Conservation (phyloP, 2,888 invertebrate species). For the Catocala fraxini region DNA sequence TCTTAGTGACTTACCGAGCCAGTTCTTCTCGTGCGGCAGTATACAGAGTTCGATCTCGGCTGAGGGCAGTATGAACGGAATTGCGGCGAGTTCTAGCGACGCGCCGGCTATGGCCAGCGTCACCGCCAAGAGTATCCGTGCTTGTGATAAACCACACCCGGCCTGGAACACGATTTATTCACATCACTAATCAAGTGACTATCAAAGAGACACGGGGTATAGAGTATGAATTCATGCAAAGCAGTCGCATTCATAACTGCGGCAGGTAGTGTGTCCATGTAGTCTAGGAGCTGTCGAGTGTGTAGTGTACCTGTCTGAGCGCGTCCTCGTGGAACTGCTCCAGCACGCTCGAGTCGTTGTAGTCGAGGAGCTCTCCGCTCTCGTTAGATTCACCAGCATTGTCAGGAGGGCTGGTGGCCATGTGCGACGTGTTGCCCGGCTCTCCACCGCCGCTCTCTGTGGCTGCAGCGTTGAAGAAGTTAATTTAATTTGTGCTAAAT, state of each 20-base stretch:
- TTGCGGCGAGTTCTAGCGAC: slow-evolving; percentile 90
- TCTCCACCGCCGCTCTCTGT: slow-evolving; percentile 79
- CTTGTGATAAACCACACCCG: slow-evolving; percentile 91
- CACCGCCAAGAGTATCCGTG: slow-evolving; percentile 89
- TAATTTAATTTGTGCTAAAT: no score
- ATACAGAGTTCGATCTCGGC: slow-evolving; percentile 94
- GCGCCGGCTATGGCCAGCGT: slow-evolving; percentile 91
- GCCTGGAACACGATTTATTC: slow-evolving; percentile 77
- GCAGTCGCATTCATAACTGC: no score
- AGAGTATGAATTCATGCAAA: no score
- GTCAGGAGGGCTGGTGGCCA: slow-evolving; percentile 68
- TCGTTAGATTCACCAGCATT: slow-evolving; percentile 68
- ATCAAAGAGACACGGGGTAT: no score
- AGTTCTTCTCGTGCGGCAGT: slow-evolving; percentile 90
- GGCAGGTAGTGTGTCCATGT: no score
- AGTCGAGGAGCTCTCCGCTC: slow-evolving; percentile 87
- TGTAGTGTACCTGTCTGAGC: slow-evolving; percentile 87
- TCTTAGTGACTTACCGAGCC: slow-evolving; percentile 88
- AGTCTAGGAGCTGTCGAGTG: slow-evolving; percentile 9
- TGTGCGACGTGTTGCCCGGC: slow-evolving; percentile 64
- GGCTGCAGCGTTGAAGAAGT: slow-evolving; percentile 37
- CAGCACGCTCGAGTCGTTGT: slow-evolving; percentile 88
- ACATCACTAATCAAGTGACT: no score
- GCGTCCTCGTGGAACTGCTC: slow-evolving; percentile 94
- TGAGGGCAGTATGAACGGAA: slow-evolving; percentile 91